Evolutionary conservation across 2,888 invertebrate genomes (phyloP).

Genomic region (Tridacna crocea): DNA sequence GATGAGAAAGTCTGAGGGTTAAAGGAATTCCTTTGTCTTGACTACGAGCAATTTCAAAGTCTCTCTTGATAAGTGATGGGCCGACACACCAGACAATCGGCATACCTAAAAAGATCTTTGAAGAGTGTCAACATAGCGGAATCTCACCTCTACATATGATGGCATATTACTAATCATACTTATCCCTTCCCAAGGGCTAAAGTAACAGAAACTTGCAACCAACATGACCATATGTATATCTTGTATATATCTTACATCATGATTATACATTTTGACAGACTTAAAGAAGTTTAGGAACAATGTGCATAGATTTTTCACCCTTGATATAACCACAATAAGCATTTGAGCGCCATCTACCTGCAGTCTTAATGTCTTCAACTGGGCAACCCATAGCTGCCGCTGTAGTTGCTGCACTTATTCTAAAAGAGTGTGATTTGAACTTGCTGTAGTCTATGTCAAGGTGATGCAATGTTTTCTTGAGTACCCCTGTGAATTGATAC

Average conservation of each 20-base stretch:
- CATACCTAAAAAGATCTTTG: neutral
- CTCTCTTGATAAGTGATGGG: constrained; percentile 2
- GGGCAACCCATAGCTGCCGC: constrained; percentile 27
- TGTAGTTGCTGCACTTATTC: constrained; percentile 38
- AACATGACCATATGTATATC: too few relatives aligned
- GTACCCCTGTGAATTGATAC: constrained; percentile 45
- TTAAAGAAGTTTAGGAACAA: neutral
- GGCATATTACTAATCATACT: neutral
- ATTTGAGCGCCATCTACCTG: constrained; percentile 41
- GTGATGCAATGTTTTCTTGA: constrained; percentile 14
- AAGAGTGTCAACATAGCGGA: neutral
- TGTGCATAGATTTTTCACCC: neutral
- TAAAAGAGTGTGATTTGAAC: constrained; percentile 41
- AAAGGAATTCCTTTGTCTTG: neutral
- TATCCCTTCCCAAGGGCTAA: neutral
- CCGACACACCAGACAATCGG: constrained; percentile 4
- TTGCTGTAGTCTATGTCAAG: neutral
- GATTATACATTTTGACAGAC: neutral
- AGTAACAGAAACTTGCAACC: neutral
- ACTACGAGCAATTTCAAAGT: neutral
- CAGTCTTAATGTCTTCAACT: constrained; percentile 19
- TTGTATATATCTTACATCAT: too few relatives aligned
- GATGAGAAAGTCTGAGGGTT: too few relatives aligned
- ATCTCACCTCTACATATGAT: neutral
- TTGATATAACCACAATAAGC: constrained; percentile 27